phyloP scores from a whole-genome alignment of 2,113 vertebrate genomes.

The Chamaetylas fuelleborni region DNA sequence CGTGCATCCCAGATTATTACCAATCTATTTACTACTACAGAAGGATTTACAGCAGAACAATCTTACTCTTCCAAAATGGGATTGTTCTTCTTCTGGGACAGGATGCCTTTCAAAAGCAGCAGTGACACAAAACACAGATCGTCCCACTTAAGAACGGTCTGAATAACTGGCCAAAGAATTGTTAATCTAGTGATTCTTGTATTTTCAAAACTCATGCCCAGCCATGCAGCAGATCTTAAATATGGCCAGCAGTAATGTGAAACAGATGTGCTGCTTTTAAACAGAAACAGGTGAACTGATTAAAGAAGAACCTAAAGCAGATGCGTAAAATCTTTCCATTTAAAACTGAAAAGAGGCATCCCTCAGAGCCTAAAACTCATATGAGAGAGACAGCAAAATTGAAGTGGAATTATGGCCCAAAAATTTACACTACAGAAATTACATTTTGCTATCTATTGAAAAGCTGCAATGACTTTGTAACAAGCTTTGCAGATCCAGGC shows the following conservation, averaged over 20 bases:
- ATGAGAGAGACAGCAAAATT: slow-evolving; percentile 19
- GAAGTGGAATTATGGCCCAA: slow-evolving; percentile 14
- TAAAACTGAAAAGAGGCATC: slow-evolving; percentile 10
- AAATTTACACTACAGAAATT: slow-evolving; percentile 35
- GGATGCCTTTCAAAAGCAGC: not conserved
- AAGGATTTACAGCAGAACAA: not conserved
- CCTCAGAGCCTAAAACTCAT: not conserved
- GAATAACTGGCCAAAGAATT: not conserved
- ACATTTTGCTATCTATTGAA: not conserved
- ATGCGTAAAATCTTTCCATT: slow-evolving; percentile 58
- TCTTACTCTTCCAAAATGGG: not conserved
- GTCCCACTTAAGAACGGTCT: not conserved
- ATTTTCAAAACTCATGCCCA: slow-evolving; percentile 39
- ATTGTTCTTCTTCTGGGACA: not conserved
- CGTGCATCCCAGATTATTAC: slow-evolving; percentile 5
- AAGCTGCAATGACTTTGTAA: slow-evolving; percentile 25
- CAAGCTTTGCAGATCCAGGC: not conserved
- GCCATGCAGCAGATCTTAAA: slow-evolving; percentile 51
- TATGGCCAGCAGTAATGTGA: slow-evolving; percentile 47
- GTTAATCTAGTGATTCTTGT: slow-evolving; percentile 32
- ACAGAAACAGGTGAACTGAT: slow-evolving; percentile 65
- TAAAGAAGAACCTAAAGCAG: slow-evolving; percentile 61
- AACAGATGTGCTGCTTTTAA: slow-evolving; percentile 62
- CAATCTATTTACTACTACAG: not conserved
- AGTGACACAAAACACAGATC: not conserved